phyloP scores from a whole-genome alignment of 2,888 invertebrate genomes.

The Leucophora obtusa region DNA sequence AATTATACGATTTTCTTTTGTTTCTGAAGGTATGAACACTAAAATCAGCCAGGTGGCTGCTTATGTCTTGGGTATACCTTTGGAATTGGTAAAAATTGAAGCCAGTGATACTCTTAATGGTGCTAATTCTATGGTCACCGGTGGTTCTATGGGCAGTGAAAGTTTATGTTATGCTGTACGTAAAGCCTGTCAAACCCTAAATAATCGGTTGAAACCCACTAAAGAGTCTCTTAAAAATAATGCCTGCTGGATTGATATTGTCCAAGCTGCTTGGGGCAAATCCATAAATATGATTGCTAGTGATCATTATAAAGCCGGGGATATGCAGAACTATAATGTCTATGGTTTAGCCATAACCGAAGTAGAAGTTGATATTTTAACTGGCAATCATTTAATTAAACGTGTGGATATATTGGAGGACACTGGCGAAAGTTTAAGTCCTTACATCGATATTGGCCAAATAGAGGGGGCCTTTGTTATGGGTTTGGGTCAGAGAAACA shows the following conservation, averaged over 20 bases:
- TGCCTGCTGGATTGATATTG: slow-evolving; percentile 80
- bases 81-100: slow-evolving; percentile 83
- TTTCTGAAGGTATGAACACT: slow-evolving; percentile 77
- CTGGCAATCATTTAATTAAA: slow-evolving; percentile 84
- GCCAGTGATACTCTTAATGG: slow-evolving; percentile 82
- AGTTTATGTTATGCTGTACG: slow-evolving; percentile 81
- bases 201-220: slow-evolving; percentile 82
- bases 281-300: slow-evolving; percentile 82
- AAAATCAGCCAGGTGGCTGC: slow-evolving; percentile 87
- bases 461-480: slow-evolving; percentile 88
- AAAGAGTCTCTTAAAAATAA: slow-evolving; percentile 51
- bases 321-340: slow-evolving; percentile 81
- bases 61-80: slow-evolving; percentile 83
- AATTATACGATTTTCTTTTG: background rate
- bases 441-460: slow-evolving; percentile 85
- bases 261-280: slow-evolving; percentile 79
- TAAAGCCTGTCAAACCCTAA: slow-evolving; percentile 82
- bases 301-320: slow-evolving; percentile 80
- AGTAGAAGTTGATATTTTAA: slow-evolving; percentile 87
- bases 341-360: slow-evolving; percentile 84
- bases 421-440: slow-evolving; percentile 85
- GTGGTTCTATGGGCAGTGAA: slow-evolving; percentile 86
- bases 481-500: too few species aligned
- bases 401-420: slow-evolving; percentile 87
- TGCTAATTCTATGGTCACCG: slow-evolving; percentile 84